Evolutionary conservation across 53 echinoderm and acorn worm species (phyloP), one percentile per base, ranked within the genome.

Genomic region (Arbacia lixula): DNA sequence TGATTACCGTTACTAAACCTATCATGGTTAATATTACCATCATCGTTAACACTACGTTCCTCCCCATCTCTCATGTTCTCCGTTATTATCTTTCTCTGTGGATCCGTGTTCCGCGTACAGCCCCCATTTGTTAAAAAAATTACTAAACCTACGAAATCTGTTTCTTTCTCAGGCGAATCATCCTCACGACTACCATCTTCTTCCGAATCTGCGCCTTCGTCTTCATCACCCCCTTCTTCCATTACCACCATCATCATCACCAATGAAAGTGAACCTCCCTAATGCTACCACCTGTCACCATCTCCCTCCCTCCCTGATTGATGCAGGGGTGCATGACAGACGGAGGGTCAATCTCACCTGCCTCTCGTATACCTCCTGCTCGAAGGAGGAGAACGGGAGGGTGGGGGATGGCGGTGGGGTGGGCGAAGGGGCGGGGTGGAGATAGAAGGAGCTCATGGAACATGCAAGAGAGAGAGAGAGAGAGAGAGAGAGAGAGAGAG

Each of bases 201-300:
- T 53, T 19, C 60, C 56, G 3, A 38, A 77, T 4, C 19, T 38
- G 14, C 56, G 58, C 29, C 65, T 30, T 32, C 65, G 31, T 32
- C 65, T 30, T n/a, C 65, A 33, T 11, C 65, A 30, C 9, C 77
- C 36, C 58, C 77, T 77, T 37, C 77, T 57, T 10, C 77, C 57
- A 74, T 57, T 77, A 60, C 77, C 58, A 36, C 43, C 64, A 81
- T 81, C 82, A 81, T 81, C 64, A 63, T 81, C 82, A 81, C 82
- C 82, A 36, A 81, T 81, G 82, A 81, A 81, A 62, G 65, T 63
- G 82, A 81, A 63, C 41, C 82, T 30, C 26, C 62, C 62, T 49
- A 78, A 78, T 19, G 36, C 82, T 42, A 17, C 58, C 82, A 81
- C 82, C 82, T 81, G 82, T 81, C 64, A 46, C 64, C 82, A 46